Evolutionary conservation across 2,888 invertebrate species (phyloP), one percentile per base, ranked within the genome.

Genomic region (Coleophora deauratella): DNA sequence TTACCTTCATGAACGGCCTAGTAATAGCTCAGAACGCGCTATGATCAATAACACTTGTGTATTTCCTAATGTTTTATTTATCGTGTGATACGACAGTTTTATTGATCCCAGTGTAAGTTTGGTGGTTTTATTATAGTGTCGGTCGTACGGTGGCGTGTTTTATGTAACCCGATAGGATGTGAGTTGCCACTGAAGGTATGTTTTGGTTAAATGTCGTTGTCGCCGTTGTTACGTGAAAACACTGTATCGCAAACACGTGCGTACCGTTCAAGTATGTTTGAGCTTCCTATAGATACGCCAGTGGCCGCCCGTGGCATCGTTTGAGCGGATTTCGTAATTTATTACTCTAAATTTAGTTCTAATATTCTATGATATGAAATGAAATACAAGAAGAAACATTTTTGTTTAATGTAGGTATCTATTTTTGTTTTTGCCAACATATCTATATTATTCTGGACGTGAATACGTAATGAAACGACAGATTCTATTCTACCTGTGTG

Each of bases 31-130:
- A 21, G 35, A 27, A 41, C 40, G 40, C 41, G 27, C 34, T 39
- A n/a, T 49, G 48, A 54, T 49, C 53, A 42, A 53, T 55, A 47
- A 33, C 44, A 13, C 8, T 50, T 41, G 45, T 44, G 44, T 37
- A 33, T 35, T 10, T 45, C 34, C 14, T 30, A 32, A 49, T 47
- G 43, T 48, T 59, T 53, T 62, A 60, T 67, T 62, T 63, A 60
- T 51, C 43, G 52, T 50, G 37, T 35, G 38, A 30, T 39, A 40
- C 35, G 45, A 41, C 35, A 41, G 44, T 47, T 51, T 47, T 59
- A 66, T 59, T 41, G 59, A 60, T 60, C 50, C 52, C 21, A 9
- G 6, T 9, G 13, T 21, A 11, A 27, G 10, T 39, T 33, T 34
- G 37, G 21, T 49, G 44, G 42, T 32, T 44, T 46, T 44, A 45